Evolutionary conservation across 2,888 invertebrate genomes (phyloP).

Genomic region (Lepeophtheirus nordmannii): DNA sequence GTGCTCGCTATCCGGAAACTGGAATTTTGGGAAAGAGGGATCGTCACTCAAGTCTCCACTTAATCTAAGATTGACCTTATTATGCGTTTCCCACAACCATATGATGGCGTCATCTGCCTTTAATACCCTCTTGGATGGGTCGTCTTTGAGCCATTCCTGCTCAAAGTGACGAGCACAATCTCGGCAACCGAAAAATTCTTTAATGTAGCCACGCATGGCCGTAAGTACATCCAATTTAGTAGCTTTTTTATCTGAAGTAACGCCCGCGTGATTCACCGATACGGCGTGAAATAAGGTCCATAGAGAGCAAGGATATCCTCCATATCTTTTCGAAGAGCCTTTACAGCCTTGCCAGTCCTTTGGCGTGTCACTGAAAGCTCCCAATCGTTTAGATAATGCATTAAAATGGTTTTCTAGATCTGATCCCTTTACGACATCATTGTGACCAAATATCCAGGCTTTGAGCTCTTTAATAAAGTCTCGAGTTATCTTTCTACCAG

Average conservation of each 20-base stretch:
- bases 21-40: constrained; percentile 68
- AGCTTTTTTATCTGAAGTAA: constrained; percentile 30
- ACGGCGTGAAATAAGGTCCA: constrained; percentile 89
- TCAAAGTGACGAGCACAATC: constrained; percentile 80
- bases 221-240: constrained; percentile 51
- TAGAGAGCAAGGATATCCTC: constrained; percentile 84
- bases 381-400: constrained; percentile 26
- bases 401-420: constrained; percentile 33
- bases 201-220: constrained; percentile 73
- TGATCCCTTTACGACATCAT: constrained; percentile 33
- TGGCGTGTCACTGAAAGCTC: constrained; percentile 8
- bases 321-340: constrained; percentile 53
- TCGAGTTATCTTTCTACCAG: constrained; percentile 51
- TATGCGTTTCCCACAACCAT: constrained; percentile 90
- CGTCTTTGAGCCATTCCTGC: constrained; percentile 36
- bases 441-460: constrained; percentile 38
- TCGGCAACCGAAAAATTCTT: constrained; percentile 79
- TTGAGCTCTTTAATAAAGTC: constrained; percentile 47
- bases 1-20: constrained; percentile 55
- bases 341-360: constrained; percentile 56
- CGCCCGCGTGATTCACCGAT: constrained; percentile 53
- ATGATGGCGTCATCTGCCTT: constrained; percentile 55
- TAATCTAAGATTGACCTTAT: constrained; percentile 74
- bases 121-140: not conserved
- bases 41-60: constrained; percentile 77